Evolutionary conservation across 2,797 vertebrate genomes (phyloP).

Genomic region (Centropyge bicolor): DNA sequence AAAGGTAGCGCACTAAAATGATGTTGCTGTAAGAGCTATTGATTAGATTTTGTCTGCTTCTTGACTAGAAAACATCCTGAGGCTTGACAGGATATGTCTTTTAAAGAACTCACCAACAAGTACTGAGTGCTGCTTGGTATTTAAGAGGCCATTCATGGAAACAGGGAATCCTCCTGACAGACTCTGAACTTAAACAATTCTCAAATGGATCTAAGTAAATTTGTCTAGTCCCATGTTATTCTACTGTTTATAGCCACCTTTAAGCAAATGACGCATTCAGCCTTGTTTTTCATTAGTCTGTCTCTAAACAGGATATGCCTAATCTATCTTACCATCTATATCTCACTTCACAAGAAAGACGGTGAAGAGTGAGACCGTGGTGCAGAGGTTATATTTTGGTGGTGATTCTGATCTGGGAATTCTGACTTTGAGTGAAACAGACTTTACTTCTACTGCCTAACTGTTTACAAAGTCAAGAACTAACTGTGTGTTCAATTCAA

Average conservation of each 20-base stretch:
- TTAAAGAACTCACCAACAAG: neutral
- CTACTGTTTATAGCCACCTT: neutral
- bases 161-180: neutral
- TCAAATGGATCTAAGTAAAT: neutral
- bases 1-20: neutral
- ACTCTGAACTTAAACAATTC: neutral
- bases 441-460: neutral
- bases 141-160: neutral
- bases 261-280: neutral
- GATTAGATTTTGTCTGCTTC: neutral
- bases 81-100: neutral
- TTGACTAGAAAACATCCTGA: neutral
- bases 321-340: neutral
- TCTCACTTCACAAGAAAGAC: neutral
- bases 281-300: no score
- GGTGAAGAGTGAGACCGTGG: neutral
- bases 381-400: neutral
- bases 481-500: no score
- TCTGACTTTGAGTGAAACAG: neutral
- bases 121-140: neutral
- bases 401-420: neutral
- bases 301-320: no score
- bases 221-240: neutral
- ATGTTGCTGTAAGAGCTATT: rapidly evolving
- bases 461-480: no score